phyloP scores from a whole-genome alignment of 2,888 invertebrate species.

The Pheosia tremula region DNA sequence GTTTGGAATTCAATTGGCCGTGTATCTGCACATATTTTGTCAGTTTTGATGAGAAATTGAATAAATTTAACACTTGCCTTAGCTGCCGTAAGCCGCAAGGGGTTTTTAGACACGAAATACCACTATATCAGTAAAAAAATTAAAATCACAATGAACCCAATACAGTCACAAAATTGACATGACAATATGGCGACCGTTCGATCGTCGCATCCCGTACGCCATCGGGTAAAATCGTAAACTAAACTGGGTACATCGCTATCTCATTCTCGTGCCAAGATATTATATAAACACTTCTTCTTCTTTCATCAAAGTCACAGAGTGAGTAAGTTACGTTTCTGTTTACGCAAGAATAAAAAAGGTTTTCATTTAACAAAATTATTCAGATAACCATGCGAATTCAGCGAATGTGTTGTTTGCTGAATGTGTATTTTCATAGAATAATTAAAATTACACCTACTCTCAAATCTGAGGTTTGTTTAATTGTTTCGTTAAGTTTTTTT shows the following conservation, averaged over 20 bases:
- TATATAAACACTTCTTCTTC: constrained; percentile 23
- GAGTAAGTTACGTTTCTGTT: constrained; percentile 30
- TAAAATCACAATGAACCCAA: constrained; percentile 56
- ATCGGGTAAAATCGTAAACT: constrained; percentile 41
- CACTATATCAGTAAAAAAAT: constrained; percentile 45
- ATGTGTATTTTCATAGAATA: no score
- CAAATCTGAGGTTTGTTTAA: no score
- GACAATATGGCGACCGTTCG: constrained; percentile 76
- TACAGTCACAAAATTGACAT: constrained; percentile 75
- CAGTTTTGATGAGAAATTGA: constrained; percentile 5
- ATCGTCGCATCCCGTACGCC: constrained; percentile 49
- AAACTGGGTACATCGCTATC: constrained; percentile 32
- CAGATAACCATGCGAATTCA: no score
- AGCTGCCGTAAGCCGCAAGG: constrained; percentile 51
- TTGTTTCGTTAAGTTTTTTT: no score
- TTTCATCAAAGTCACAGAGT: constrained; percentile 26
- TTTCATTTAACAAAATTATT: no score
- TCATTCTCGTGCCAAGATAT: constrained; percentile 23
- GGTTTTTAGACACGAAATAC: constrained; percentile 46
- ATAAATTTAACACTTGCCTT: constrained; percentile 53
- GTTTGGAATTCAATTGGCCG: constrained; percentile 43
- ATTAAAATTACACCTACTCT: no score
- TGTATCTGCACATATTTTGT: constrained; percentile 8
- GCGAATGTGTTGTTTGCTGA: no score
- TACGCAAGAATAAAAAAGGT: constrained; percentile 14